These are phyloP conservation scores for Speoplatyrhinus poulsoni DNA, from an alignment of 2,113 vertebrate genomes.

Conservation along the genomic window DNA sequence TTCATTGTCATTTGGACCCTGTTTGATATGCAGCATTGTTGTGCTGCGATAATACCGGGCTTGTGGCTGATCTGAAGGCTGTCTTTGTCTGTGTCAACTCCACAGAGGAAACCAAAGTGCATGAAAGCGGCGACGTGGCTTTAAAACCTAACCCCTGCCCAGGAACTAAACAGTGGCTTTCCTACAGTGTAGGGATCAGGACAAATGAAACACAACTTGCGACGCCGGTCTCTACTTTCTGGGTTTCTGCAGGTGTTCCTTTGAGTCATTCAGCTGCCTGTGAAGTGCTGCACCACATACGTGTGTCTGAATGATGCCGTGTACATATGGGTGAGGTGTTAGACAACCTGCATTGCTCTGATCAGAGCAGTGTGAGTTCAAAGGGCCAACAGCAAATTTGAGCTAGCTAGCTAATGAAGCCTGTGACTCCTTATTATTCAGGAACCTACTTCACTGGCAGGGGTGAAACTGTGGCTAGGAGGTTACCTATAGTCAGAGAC, in stretches of 20 bases:
- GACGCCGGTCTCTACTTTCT: slow-evolving; percentile 35
- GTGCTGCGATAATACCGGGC: slow-evolving; percentile 65
- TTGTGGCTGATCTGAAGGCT: slow-evolving; percentile 70
- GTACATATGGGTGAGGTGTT: slow-evolving; percentile 77
- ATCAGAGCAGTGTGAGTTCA: slow-evolving; percentile 76
- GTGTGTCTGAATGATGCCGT: slow-evolving; percentile 67
- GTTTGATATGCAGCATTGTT: slow-evolving; percentile 81
- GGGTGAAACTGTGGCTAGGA: slow-evolving; percentile 73
- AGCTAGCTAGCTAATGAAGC: slow-evolving; percentile 76
- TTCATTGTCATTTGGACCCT: slow-evolving; percentile 57
- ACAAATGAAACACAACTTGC: slow-evolving; percentile 56
- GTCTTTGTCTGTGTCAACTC: slow-evolving; percentile 69
- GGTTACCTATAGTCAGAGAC: slow-evolving; percentile 67
- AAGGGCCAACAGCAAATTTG: slow-evolving; percentile 64
- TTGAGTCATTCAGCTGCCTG: slow-evolving; percentile 52
- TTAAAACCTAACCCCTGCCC: slow-evolving; percentile 54
- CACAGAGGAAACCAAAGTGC: slow-evolving; percentile 67
- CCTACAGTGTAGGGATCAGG: slow-evolving; percentile 34
- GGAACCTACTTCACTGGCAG: slow-evolving; percentile 56
- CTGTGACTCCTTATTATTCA: slow-evolving; percentile 62
- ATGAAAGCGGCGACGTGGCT: slow-evolving; percentile 64
- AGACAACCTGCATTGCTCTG: slow-evolving; percentile 71
- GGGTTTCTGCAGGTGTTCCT: slow-evolving; percentile 58
- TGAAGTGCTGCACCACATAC: slow-evolving; percentile 47
- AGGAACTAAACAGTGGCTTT: slow-evolving; percentile 32